A percentile compares a stretch with the other conserved stretches of the same genome.
Evolutionary conservation across 2,797 vertebrate genomes (phyloP).

Genomic region (Harpagifer antarcticus): DNA sequence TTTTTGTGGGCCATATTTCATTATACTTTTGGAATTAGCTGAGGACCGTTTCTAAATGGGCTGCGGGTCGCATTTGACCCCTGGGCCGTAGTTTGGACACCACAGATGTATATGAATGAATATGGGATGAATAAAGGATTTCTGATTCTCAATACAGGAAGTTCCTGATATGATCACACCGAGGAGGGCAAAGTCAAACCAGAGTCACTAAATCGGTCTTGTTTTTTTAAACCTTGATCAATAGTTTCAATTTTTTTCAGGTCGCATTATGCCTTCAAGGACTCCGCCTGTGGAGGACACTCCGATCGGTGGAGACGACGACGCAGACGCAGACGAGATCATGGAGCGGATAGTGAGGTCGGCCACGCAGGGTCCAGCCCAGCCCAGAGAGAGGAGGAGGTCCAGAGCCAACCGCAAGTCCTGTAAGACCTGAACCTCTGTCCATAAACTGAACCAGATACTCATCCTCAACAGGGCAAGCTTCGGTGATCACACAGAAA

Average conservation of each 20-base stretch:
- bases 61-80: too few relatives aligned
- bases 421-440: constrained; percentile 78
- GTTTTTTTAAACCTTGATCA: not conserved
- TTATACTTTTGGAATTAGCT: too few relatives aligned
- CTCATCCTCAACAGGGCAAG: not conserved
- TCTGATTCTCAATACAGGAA: not conserved
- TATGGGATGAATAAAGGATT: too few relatives aligned
- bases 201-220: not conserved
- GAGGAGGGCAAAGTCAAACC: not conserved
- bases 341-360: constrained; percentile 98
- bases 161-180: not conserved
- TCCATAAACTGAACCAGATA: not conserved
- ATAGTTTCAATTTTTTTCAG: constrained; percentile 68
- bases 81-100: too few relatives aligned
- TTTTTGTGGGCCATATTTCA: too few relatives aligned
- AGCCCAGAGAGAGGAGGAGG: constrained; percentile 92
- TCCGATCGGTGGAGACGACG: constrained; percentile 84
- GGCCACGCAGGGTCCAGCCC: constrained; percentile 92
- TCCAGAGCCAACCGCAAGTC: constrained; percentile 96
- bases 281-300: constrained; percentile 85
- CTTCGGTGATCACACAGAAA: not conserved
- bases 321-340: constrained; percentile 91
- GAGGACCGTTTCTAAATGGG: too few relatives aligned
- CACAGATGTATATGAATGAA: too few relatives aligned
- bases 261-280: constrained; percentile 80